A percentile compares a stretch with the other conserved stretches of the same genome.
These are phyloP conservation scores for Rhynchopsitta pachyrhyncha DNA, from an alignment of 2,113 vertebrate species.

Conservation along the genomic window DNA sequence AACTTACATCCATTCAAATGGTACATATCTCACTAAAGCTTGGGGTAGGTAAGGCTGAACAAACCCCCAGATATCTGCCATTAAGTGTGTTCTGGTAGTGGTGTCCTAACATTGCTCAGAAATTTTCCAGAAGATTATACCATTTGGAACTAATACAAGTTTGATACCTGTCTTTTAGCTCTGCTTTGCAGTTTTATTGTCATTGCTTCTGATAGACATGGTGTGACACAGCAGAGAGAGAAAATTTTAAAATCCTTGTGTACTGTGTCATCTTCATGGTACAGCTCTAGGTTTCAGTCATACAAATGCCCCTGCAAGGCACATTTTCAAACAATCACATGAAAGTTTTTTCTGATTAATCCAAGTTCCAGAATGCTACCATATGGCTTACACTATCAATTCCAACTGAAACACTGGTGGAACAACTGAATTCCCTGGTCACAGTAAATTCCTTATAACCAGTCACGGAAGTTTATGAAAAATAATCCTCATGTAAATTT, in stretches of 20 bases:
- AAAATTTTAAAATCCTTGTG: background rate
- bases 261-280: background rate
- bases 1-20: background rate
- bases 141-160: slow-evolving; percentile 17
- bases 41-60: background rate
- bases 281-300: background rate
- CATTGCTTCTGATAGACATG: background rate
- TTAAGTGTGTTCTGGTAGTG: background rate
- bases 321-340: background rate
- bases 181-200: slow-evolving; percentile 5
- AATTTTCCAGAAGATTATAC: slow-evolving; percentile 31
- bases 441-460: background rate
- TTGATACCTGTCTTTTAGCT: slow-evolving; percentile 33
- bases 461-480: background rate
- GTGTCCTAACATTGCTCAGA: slow-evolving; percentile 1
- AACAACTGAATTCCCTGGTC: background rate
- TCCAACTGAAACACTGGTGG: background rate
- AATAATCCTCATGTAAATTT: background rate
- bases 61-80: slow-evolving; percentile 1
- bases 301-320: background rate
- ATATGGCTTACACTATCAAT: background rate
- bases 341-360: background rate
- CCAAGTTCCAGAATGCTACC: background rate
- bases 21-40: slow-evolving; percentile 35
- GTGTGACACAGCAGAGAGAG: background rate